Conservation (phyloP, 2,888 invertebrate genomes). For the Agrotis segetum region DNA sequence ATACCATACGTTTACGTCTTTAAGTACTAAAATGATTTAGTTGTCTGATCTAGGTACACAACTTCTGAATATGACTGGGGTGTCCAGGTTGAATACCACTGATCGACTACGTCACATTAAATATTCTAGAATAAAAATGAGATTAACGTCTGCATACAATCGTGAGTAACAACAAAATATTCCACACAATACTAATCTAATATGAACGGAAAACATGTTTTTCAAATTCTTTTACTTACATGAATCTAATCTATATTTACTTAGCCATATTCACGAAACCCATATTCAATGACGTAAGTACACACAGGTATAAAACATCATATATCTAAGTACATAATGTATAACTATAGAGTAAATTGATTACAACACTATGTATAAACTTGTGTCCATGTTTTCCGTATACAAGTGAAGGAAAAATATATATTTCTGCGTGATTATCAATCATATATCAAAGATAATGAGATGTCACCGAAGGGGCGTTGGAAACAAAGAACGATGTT, state of each 20-base stretch:
- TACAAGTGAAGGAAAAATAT: conserved; percentile 45
- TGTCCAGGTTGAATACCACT: too few species aligned
- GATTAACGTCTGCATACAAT: neutral
- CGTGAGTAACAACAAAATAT: conserved; percentile 26
- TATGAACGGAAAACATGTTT: conserved; percentile 31
- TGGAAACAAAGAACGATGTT: conserved; percentile 80
- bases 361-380: conserved; percentile 24
- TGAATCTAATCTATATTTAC: conserved; percentile 51
- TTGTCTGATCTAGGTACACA: too few species aligned
- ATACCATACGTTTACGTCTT: neutral
- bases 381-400: conserved; percentile 15
- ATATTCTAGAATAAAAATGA: neutral
- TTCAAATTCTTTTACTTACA: conserved; percentile 19
- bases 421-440: conserved; percentile 72
- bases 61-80: too few species aligned
- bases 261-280: conserved; percentile 26
- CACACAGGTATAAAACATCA: conserved; percentile 12
- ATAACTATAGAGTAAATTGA: conserved; percentile 26
- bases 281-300: conserved; percentile 35
- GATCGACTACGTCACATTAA: neutral
- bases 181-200: conserved; percentile 31
- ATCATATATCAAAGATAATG: conserved; percentile 80
- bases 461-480: conserved; percentile 73
- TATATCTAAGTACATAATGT: neutral
- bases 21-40: too few species aligned